phyloP scores from a whole-genome alignment of 2,888 invertebrate genomes.

The Ernsta delagoae region DNA sequence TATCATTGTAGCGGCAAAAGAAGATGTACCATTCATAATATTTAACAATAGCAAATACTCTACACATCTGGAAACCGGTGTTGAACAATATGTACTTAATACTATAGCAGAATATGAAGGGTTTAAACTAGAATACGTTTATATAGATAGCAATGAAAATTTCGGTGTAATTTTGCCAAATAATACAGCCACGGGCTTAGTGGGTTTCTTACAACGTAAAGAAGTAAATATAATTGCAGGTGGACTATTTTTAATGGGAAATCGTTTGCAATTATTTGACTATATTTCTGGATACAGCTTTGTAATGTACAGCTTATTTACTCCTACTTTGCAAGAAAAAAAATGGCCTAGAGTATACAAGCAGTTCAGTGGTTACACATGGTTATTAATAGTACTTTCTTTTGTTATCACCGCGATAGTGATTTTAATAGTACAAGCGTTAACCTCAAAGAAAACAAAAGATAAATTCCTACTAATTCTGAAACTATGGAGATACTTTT shows the following conservation, averaged over 20 bases:
- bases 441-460: conserved; percentile 42
- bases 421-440: conserved; percentile 36
- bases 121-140: conserved; percentile 50
- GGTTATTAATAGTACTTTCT: conserved; percentile 55
- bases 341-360: conserved; percentile 59
- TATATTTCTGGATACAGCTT: conserved; percentile 60
- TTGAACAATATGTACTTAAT: conserved; percentile 61
- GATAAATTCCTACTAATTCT: conserved; percentile 48
- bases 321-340: conserved; percentile 49
- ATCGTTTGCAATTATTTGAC: conserved; percentile 59
- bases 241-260: conserved; percentile 56
- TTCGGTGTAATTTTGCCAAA: conserved; percentile 58
- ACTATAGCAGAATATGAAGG: conserved; percentile 53
- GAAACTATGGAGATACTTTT: conserved; percentile 56
- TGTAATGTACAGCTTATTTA: conserved; percentile 51
- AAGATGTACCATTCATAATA: conserved; percentile 15
- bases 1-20: conserved; percentile 15
- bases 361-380: conserved; percentile 55
- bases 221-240: conserved; percentile 57
- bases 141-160: conserved; percentile 40
- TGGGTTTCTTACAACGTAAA: conserved; percentile 51
- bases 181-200: conserved; percentile 56
- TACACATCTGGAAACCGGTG: conserved; percentile 48
- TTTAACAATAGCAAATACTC: conserved; percentile 37
- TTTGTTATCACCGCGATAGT: conserved; percentile 47